Evolutionary conservation across 1,140 invertebrate genomes (phyloP), one percentile per base, ranked within the genome.

Genomic region (Trypoxylus dichotomus): DNA sequence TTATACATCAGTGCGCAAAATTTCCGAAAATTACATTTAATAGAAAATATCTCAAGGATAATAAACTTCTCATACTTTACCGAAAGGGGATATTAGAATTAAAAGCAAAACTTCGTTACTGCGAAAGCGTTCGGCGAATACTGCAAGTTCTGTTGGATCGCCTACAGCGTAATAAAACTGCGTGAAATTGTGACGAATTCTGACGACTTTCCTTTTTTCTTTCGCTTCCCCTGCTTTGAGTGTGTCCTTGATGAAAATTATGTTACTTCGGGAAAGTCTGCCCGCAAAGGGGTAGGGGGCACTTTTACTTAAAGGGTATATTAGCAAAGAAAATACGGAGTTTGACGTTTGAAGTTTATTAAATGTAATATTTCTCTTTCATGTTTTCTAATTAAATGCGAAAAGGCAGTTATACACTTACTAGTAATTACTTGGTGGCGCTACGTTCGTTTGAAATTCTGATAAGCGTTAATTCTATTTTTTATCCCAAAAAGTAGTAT

Each of bases 101-200:
- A 68, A 68, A 68, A 68, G 60, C 60, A 29, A 68, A 68, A 68
- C 60, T 68, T 27, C 60, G 24, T 68, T 68, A 68, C 3, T 13
- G 60, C 21, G 11, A 68, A 54, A 54, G 19, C 47, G 15, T 54
- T 54, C 19, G 1, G 47, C 7, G 47, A 54, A 54, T 15, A 54
- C 13, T 54, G n/a, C 47, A 54, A 54, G 47, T 54, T 54, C 47
- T 54, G 3, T n/a, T 54, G 19, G 15, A 54, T 54, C 47, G 47
- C 47, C 47, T 54, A 54, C 47, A n/a, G 47, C 47, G 47, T 19
- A 54, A 54, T 19, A 54, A 54, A 54, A 54, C 13, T 21, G 47
- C 19, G 47, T 15, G 47, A 54, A 54, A 54, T 54, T 54, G 47
- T 19, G 47, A 54, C 47, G 47, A 54, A 54, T 54, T 54, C 19